A percentile compares a stretch with the other conserved stretches of the same genome.
Evolutionary conservation across 1,140 invertebrate genomes (phyloP).

Genomic region (Drosophila gunungcola): DNA sequence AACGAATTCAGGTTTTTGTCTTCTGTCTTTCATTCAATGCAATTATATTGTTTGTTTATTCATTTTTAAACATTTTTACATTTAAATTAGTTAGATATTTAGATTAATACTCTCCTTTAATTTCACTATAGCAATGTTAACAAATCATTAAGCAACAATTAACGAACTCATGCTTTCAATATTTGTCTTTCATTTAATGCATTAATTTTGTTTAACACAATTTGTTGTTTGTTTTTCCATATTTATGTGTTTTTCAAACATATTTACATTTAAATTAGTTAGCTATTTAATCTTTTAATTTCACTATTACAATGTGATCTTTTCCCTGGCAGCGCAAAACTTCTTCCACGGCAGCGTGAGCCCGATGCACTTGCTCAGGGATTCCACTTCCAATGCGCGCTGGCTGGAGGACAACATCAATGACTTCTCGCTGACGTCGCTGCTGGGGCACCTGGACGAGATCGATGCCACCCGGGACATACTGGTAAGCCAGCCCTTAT

Average conservation of each 20-base stretch:
- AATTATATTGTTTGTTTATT: too few species aligned
- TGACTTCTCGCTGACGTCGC: slow-evolving; percentile 93
- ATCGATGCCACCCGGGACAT: slow-evolving; percentile 80
- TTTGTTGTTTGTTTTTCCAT: neutral
- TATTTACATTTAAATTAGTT: neutral
- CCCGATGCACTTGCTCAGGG: slow-evolving; percentile 91
- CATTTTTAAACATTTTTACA: too few species aligned
- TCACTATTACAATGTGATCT: neutral
- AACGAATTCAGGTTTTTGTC: too few species aligned
- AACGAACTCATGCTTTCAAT: too few species aligned
- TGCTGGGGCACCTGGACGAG: slow-evolving; percentile 90
- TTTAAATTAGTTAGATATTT: too few species aligned
- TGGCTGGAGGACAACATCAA: slow-evolving; percentile 92
- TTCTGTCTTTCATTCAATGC: neutral
- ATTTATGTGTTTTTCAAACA: too few species aligned
- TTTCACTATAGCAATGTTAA: too few species aligned
- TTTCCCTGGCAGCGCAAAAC: slow-evolving; percentile 41
- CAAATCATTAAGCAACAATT: too few species aligned
- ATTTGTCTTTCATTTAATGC: too few species aligned
- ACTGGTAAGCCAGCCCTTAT: slow-evolving; percentile 43
- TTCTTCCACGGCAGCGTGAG: slow-evolving; percentile 86
- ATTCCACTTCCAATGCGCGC: slow-evolving; percentile 84
- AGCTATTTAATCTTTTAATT: too few species aligned
- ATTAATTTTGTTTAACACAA: too few species aligned
- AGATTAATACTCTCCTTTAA: too few species aligned